Base-by-base conservation (phyloP, 2,888 invertebrate species). In the Acheta domesticus region DNA sequence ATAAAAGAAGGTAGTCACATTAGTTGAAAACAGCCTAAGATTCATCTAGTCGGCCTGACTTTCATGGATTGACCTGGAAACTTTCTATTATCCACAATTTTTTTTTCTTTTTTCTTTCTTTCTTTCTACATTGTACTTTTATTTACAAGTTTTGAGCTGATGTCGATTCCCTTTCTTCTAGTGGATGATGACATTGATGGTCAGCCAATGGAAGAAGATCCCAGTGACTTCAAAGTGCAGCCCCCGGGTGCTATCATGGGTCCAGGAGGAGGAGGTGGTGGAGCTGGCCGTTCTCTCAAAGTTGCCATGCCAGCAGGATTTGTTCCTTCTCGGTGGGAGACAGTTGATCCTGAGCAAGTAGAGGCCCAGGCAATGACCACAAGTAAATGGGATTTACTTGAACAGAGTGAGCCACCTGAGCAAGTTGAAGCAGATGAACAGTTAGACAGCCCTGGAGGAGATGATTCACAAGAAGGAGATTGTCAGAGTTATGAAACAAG, bases 321-420 rank as follows among this genome's bases (percentile, higher is more conserved):
- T 88, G 93, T 96, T 80, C 94, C 95, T 12, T 97, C 97, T 2
- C 95, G 96, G 86, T 99, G 98, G 98, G 98, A 99, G 90, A 94
- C 94, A 76, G 95, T 99, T 48, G 97, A 98, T 88, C 96, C 96
- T 48, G 92, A 93, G 84, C 92, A 93, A 86, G 89, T 92, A 12
- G 94, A 94, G 86, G 93, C 92, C 11, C 92, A 93, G 87, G 95
- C 95, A 12, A 94, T 95, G 90, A 94, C 93, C 1, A 95, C 95
- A 0, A 94, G 94, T 83, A 96, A 96, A 86, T 96, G 96, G 96
- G 96, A 96, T 85, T 89, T 93, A 76, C 86, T 95, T 78, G 95
- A 93, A 84, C 87, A 87, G 78, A 87, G 86, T 81, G 86, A 87
- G 80, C 86, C 86, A 2, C 79, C 50, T n/a, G 80, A 79, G 49